A percentile compares a stretch with the other conserved stretches of the same genome.
phyloP scores from a whole-genome alignment of 2,888 invertebrate genomes.

The Cheilosia grossa region DNA sequence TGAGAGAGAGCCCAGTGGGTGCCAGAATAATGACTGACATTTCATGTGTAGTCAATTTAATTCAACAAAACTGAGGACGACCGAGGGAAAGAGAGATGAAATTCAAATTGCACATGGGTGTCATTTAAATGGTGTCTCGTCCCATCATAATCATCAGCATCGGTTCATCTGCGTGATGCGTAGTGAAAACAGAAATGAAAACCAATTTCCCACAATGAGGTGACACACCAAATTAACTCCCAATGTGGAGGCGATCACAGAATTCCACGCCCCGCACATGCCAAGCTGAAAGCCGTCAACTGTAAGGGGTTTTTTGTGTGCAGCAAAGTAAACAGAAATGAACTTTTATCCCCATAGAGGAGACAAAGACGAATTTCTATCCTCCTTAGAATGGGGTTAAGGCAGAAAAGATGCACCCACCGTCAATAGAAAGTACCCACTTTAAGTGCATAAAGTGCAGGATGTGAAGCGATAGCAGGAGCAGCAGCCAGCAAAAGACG shows the following conservation, averaged over 20 bases:
- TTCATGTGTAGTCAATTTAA: slow-evolving; percentile 60
- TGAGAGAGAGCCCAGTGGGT: slow-evolving; percentile 56
- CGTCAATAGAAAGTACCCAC: slow-evolving; percentile 54
- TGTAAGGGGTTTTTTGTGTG: slow-evolving; percentile 25
- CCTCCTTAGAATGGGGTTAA: slow-evolving; percentile 59
- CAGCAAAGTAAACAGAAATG: slow-evolving; percentile 52
- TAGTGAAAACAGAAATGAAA: neutral
- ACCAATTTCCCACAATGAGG: neutral
- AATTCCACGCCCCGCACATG: neutral
- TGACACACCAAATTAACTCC: slow-evolving; percentile 58
- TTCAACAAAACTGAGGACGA: slow-evolving; percentile 32
- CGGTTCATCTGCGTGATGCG: neutral
- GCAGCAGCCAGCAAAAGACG: slow-evolving; percentile 30
- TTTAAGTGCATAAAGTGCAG: slow-evolving; percentile 23
- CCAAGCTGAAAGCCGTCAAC: slow-evolving; percentile 27
- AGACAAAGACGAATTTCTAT: slow-evolving; percentile 36
- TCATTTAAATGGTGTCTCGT: slow-evolving; percentile 24
- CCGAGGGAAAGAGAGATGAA: neutral
- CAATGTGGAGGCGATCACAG: slow-evolving; percentile 28
- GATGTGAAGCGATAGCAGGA: slow-evolving; percentile 8
- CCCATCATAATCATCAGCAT: neutral
- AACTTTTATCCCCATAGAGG: slow-evolving; percentile 23
- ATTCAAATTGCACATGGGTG: slow-evolving; percentile 44
- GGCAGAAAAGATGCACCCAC: slow-evolving; percentile 57
- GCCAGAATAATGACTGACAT: slow-evolving; percentile 61